Evolutionary conservation across 2,113 vertebrate species (phyloP).

Genomic region (Daboia siamensis): DNA sequence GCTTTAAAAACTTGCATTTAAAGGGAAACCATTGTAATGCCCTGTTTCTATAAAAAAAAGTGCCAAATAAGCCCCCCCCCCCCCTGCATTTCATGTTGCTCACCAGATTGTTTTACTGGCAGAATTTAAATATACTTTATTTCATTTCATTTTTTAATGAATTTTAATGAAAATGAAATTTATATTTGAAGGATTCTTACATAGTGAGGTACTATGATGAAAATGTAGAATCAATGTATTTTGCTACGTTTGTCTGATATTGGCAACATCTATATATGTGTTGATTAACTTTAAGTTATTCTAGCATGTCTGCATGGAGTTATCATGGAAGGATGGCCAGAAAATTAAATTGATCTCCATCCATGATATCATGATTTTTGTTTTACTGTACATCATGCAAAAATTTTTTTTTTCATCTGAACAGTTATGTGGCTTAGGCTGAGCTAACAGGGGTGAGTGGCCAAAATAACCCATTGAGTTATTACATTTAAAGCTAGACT

Average conservation of each 20-base stretch:
- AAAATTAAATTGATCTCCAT: not conserved
- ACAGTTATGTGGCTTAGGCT: not conserved
- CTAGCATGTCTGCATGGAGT: not conserved
- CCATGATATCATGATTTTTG: not conserved
- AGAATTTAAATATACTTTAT: not conserved
- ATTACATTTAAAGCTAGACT: not conserved
- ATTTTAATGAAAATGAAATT: not conserved
- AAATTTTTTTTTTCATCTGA: not conserved
- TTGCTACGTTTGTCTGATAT: not conserved
- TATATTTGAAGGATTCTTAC: not conserved
- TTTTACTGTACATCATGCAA: not conserved
- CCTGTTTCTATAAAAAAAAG: not conserved
- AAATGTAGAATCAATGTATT: not conserved
- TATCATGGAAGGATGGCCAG: not conserved
- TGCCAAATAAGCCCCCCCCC: not conserved
- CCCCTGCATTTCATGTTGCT: not conserved
- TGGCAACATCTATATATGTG: not conserved
- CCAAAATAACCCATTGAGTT: not conserved
- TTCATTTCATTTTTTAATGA: not conserved
- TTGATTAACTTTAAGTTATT: not conserved
- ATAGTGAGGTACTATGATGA: not conserved
- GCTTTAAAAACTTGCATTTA: not conserved
- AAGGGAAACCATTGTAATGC: not conserved
- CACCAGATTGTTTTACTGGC: not conserved
- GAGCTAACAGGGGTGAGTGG: not conserved